Evolutionary conservation across 92 coral and sea anemone genomes (phyloP), one percentile per base, ranked within the genome.

Genomic region (Nematostella vectensis): DNA sequence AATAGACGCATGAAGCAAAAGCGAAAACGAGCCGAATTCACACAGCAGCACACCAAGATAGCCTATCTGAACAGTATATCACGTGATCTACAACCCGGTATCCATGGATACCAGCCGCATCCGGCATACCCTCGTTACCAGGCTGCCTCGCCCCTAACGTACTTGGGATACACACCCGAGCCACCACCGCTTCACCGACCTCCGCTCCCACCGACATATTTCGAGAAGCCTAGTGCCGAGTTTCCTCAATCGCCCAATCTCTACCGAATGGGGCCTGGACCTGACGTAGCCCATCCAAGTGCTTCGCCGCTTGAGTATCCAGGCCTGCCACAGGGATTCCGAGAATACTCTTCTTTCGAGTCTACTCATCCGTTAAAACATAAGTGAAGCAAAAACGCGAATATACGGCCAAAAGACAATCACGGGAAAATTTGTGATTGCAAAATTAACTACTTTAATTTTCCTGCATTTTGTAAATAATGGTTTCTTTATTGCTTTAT

Each of bases 1-100:
- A 66, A 66, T 56, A 27, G 72, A 29, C 25, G 72, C 25, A 66
- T 66, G 72, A 66, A 66, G 39, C 44, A 33, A 37, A 66, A 66
- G 48, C 17, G 72, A 42, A 55, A 66, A 27, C 72, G 72, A 11
- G 47, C 62, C 8, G 72, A 55, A 55, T 53, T 53, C 20, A 55
- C 72, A n/a, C 72, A 66, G 25, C 28, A 66, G 26, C 57, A 66
- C 48, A 55, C 72, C 15, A 66, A 66, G 33, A 47, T 66, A 23
- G 72, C 72, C 29, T 66, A 53, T 16, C 50, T 59, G 8, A 66
- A 66, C 44, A 30, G 47, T 18, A 16, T 66, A 25, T 59, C 56
- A 55, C 44, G 54, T 63, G 72, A 63, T 16, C 31, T 16, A 38
- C 51, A 50, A 0, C 47, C 50, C 8, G 40, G 27, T 66, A 1